These are phyloP conservation scores for Pseudochaenichthys georgianus DNA, from an alignment of 2,797 vertebrate genomes.

Conservation along the genomic window DNA sequence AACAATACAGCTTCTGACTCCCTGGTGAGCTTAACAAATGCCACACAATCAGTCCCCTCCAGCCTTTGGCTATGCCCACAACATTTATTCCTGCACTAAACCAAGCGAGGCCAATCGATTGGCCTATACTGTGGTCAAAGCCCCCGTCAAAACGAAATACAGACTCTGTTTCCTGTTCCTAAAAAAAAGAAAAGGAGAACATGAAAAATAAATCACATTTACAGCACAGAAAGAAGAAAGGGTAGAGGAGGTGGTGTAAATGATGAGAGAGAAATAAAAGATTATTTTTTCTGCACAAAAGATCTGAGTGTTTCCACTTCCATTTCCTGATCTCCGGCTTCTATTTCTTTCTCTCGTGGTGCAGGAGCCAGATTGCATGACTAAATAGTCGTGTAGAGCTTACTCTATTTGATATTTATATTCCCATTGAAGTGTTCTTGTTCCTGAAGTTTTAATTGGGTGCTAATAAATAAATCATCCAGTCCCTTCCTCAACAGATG, in stretches of 20 bases:
- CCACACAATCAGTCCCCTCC: slow-evolving; percentile 77
- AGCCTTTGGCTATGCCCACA: slow-evolving; percentile 75
- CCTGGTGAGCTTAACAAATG: slow-evolving; percentile 80
- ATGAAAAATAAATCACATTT: slow-evolving; percentile 79
- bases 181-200: slow-evolving; percentile 30
- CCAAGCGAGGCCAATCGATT: slow-evolving; percentile 83
- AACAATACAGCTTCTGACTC: slow-evolving; percentile 77
- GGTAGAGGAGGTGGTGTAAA: slow-evolving; percentile 65
- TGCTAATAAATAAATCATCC: slow-evolving; percentile 87
- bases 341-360: slow-evolving; percentile 61
- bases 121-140: slow-evolving; percentile 62
- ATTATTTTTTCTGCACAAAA: slow-evolving; percentile 77
- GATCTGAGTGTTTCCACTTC: slow-evolving; percentile 79
- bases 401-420: slow-evolving; percentile 87
- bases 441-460: slow-evolving; percentile 88
- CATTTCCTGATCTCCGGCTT: slow-evolving; percentile 76
- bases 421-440: slow-evolving; percentile 87
- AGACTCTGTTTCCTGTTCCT: slow-evolving; percentile 42
- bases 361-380: slow-evolving; percentile 82
- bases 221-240: slow-evolving; percentile 67
- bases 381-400: slow-evolving; percentile 83
- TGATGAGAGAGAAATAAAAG: slow-evolving; percentile 69
- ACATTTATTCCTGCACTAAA: slow-evolving; percentile 79
- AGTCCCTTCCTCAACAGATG: slow-evolving; percentile 86
- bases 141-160: slow-evolving; percentile 71